Conservation (phyloP, 2,113 vertebrate species). For the Rhea americana region DNA sequence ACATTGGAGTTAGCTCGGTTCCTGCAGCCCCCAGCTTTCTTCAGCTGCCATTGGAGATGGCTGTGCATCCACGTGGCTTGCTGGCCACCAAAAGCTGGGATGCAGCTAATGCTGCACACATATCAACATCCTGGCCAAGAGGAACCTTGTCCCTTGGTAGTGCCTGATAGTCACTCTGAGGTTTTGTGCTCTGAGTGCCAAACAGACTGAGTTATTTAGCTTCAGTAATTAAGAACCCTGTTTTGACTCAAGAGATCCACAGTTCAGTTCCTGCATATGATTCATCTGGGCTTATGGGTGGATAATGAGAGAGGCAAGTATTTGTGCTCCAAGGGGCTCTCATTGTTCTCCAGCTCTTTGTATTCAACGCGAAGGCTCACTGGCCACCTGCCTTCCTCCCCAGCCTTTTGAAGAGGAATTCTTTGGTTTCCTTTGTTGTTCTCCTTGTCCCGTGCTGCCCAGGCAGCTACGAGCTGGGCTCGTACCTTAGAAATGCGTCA, state of each 20-base stretch:
- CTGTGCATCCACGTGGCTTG: accelerated
- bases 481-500: background rate
- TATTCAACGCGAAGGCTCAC: background rate
- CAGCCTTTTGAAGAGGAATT: background rate
- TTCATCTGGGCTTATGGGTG: background rate
- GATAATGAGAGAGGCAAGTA: background rate
- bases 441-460: slow-evolving; percentile 1
- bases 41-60: accelerated
- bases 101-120: background rate
- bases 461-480: background rate
- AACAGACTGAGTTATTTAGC: background rate
- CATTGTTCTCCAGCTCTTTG: slow-evolving; percentile 15
- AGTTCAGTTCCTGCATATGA: background rate
- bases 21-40: background rate
- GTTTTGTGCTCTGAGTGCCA: accelerated
- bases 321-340: background rate
- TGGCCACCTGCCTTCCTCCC: slow-evolving; percentile 48
- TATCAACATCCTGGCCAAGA: background rate
- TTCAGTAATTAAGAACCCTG: background rate
- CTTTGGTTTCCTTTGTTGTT: slow-evolving; percentile 14
- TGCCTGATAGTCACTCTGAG: accelerated
- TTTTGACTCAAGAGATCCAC: accelerated
- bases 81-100: background rate
- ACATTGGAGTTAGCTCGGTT: background rate
- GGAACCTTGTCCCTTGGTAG: background rate